These are phyloP conservation scores for Agelaius tricolor DNA, from an alignment of 2,113 vertebrate species.

Conservation along the genomic window DNA sequence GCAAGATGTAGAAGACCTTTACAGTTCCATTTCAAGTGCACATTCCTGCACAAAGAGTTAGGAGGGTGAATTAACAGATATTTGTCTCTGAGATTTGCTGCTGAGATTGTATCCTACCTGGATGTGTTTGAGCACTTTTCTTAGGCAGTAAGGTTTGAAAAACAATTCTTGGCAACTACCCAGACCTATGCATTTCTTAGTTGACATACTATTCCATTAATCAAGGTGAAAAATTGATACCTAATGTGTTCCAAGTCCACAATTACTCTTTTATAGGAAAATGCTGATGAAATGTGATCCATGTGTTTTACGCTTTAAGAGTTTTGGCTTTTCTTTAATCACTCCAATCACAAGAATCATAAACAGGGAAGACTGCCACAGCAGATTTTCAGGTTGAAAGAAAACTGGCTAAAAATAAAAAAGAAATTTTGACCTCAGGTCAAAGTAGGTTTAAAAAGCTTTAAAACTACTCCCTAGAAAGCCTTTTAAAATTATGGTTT, in stretches of 20 bases:
- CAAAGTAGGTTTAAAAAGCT: conserved; percentile 17
- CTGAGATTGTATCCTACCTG: not conserved
- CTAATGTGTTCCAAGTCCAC: not conserved
- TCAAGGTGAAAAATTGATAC: not conserved
- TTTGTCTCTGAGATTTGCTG: not conserved
- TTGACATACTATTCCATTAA: not conserved
- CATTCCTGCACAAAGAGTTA: not conserved
- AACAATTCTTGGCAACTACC: not conserved
- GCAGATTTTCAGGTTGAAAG: not conserved
- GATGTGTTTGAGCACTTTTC: not conserved
- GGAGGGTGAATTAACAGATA: not conserved
- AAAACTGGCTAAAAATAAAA: not conserved
- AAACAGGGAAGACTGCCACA: not conserved
- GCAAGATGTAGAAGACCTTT: not conserved
- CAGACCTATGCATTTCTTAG: not conserved
- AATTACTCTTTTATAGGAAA: not conserved
- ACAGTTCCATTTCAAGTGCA: not conserved
- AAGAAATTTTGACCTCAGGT: not conserved
- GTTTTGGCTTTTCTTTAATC: not conserved
- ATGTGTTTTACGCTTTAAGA: not conserved
- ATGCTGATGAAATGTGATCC: not conserved
- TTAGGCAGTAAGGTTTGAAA: not conserved
- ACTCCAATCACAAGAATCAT: not conserved
- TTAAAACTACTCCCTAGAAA: not conserved
- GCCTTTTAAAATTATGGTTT: not conserved